These are phyloP conservation scores for Seira musarum DNA, from an alignment of 2,888 invertebrate genomes.

Conservation along the genomic window DNA sequence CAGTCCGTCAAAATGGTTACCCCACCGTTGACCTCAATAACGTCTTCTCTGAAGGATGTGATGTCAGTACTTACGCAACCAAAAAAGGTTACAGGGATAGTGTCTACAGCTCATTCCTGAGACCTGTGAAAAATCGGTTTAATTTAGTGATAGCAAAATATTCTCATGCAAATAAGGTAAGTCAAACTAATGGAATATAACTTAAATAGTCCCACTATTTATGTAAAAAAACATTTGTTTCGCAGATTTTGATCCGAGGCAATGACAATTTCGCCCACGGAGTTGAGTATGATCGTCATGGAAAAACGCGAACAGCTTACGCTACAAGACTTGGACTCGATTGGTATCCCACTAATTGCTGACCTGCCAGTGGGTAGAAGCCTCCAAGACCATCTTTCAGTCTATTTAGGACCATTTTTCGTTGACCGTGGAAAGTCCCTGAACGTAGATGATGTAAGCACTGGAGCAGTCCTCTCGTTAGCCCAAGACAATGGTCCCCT, in stretches of 20 bases:
- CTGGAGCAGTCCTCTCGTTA: too few species aligned
- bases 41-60: constrained; percentile 37
- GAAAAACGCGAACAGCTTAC: background rate
- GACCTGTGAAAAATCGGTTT: constrained; percentile 8
- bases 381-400: constrained; percentile 6
- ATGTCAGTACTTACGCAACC: background rate
- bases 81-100: constrained; percentile 41
- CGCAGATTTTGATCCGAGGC: constrained; percentile 42
- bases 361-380: too few species aligned
- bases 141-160: constrained; percentile 42
- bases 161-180: constrained; percentile 51
- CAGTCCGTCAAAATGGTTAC: background rate
- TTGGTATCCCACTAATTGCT: too few species aligned
- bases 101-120: constrained; percentile 37
- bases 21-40: constrained; percentile 31
- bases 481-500: constrained; percentile 40
- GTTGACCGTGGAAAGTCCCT: constrained; percentile 39
- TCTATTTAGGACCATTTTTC: constrained; percentile 64
- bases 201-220: background rate
- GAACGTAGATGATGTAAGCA: too few species aligned
- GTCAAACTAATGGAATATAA: background rate
- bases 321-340: too few species aligned
- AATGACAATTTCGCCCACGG: constrained; percentile 44
- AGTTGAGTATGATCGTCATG: constrained; percentile 32
- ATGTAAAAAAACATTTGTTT: background rate